Evolutionary conservation across 2,888 invertebrate genomes (phyloP), one percentile per base, ranked within the genome.

Genomic region (Meghimatium bilineatum): DNA sequence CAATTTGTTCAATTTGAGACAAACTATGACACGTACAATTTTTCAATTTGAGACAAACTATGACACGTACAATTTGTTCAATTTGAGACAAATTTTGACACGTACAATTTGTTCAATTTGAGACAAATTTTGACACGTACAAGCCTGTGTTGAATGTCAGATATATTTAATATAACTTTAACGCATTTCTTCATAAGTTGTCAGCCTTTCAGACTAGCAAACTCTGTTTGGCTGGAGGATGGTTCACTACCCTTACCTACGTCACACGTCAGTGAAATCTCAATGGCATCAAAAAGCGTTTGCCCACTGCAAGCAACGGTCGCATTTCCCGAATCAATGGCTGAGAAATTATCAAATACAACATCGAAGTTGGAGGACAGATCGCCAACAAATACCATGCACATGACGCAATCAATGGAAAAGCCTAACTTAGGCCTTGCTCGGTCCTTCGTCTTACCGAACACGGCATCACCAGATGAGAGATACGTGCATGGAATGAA

Each of bases 221-320:
- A 29, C 34, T 75, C 75, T 29, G 56, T 75, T 32, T 75, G 75
- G 52, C 75, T 75, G 10, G 56, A 75, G 75, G 75, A 32, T 12
- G 75, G 56, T 14, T n/a, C 75, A 20, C 34, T 29, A 3, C 20
- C 26, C 23, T 44, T 72, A 20, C 72, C 72, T 17, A 44, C 72
- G 14, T 38, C 44, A 26, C 49, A n/a, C 14, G 23, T n/a, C 72
- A n/a, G 44, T 44, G 72, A 72, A 72, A 44, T 44, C 26, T 29
- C 26, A 14, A n/a, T 26, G 14, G 1, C 49, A n/a, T 17, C 72
- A 38, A 72, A 72, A 29, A 44, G n/a, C 29, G 14, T 6, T 38
- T 44, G 44, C 12, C 49, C 38, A n/a, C 0, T 8, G 10, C n/a
- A 44, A 23, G 44, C 44, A 17, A 26, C 72, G 14, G 29, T 72